Percentiles rank a stretch among this genome's conserved stretches.
These are phyloP conservation scores for Phalacrocorax pelagicus DNA, from an alignment of 2,113 vertebrate genomes.

Conservation along the genomic window DNA sequence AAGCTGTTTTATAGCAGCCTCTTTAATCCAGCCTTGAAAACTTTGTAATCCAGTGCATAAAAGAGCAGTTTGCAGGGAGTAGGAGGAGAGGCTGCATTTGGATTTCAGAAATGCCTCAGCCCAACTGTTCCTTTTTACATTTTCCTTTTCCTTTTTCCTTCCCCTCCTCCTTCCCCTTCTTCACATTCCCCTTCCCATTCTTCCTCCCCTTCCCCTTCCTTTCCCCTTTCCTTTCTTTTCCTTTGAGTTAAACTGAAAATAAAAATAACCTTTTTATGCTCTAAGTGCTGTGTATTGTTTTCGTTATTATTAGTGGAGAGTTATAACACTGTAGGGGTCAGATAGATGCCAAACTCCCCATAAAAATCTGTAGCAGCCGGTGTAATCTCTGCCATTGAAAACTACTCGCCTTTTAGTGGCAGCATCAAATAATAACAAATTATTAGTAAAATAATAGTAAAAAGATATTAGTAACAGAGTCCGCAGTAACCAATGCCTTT, in stretches of 20 bases:
- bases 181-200: not conserved
- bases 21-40: conserved; percentile 24
- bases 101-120: not conserved
- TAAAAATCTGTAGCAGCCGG: not conserved
- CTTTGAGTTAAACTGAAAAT: not conserved
- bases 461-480: not conserved
- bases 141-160: not conserved
- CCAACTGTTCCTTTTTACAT: not conserved
- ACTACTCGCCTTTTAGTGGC: not conserved
- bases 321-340: not conserved
- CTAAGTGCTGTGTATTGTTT: not conserved
- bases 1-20: conserved; percentile 43
- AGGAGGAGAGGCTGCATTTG: not conserved
- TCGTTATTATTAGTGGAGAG: not conserved
- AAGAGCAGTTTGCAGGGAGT: not conserved
- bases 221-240: not conserved
- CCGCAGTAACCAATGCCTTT: not conserved
- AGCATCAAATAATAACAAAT: not conserved
- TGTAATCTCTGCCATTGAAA: not conserved
- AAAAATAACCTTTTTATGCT: not conserved
- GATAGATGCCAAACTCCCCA: not conserved
- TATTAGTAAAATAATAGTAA: not conserved
- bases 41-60: not conserved
- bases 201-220: not conserved
- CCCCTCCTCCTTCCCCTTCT: not conserved